These are phyloP conservation scores for Protomyctophum bolini DNA, from an alignment of 2,113 vertebrate genomes.

Conservation along the genomic window DNA sequence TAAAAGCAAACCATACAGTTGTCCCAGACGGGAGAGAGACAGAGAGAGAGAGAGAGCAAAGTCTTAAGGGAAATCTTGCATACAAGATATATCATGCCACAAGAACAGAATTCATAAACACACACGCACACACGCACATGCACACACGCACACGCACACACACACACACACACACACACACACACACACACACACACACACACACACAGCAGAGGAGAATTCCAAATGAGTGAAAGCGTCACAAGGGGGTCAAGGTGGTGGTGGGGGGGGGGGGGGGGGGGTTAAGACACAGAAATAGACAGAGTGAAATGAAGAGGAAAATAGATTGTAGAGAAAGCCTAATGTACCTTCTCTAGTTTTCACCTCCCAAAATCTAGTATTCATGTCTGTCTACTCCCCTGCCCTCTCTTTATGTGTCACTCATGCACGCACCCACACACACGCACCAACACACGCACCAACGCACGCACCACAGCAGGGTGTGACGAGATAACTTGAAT, in stretches of 20 bases:
- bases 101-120: conserved; percentile 71
- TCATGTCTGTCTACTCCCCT: not conserved
- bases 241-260: conserved; percentile 41
- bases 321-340: conserved; percentile 19
- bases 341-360: conserved; percentile 32
- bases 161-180: conserved; percentile 41
- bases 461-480: conserved; percentile 36
- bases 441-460: conserved; percentile 43
- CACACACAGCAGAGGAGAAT: conserved; percentile 61
- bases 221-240: conserved; percentile 66
- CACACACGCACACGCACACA: conserved; percentile 14
- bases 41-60: conserved; percentile 30
- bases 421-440: conserved; percentile 6
- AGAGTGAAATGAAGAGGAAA: not conserved
- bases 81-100: conserved; percentile 67
- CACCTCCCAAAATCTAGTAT: conserved; percentile 46
- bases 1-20: conserved; percentile 44
- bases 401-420: not conserved
- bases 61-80: conserved; percentile 66
- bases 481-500: conserved; percentile 55
- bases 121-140: not conserved
- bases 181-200: conserved; percentile 37
- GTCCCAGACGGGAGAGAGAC: conserved; percentile 6
- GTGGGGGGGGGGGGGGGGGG: conserved; percentile 26
- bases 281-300: conserved; percentile 13